phyloP scores from a whole-genome alignment of 37 sponge, comb jelly and placozoan species.

The Hexactinellida sp. region DNA sequence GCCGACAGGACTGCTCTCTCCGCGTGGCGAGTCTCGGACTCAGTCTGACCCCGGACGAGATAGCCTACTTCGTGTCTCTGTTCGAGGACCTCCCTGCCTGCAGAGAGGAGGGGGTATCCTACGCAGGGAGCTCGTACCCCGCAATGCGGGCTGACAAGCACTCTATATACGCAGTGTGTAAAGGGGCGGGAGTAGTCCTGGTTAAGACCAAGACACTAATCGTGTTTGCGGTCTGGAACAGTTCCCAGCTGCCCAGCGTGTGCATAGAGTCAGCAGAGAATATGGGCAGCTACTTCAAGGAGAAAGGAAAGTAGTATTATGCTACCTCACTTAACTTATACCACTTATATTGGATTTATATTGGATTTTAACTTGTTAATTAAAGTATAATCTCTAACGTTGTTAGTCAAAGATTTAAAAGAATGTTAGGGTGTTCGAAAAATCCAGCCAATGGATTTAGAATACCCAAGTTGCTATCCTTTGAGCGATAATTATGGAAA shows the following conservation, averaged over 20 bases:
- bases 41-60: constrained; percentile 42
- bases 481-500: too few relatives aligned
- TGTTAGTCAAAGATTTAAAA: too few relatives aligned
- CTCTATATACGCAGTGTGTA: constrained; percentile 56
- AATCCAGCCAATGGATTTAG: too few relatives aligned
- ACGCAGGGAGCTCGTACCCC: constrained; percentile 47
- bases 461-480: too few relatives aligned
- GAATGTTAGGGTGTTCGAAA: too few relatives aligned
- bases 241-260: constrained; percentile 65
- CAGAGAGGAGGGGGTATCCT: constrained; percentile 50
- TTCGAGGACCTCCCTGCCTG: constrained; percentile 34
- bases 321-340: neutral
- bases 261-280: constrained; percentile 80
- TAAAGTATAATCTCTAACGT: too few relatives aligned
- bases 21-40: constrained; percentile 51
- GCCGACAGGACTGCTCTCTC: constrained; percentile 42
- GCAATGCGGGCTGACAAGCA: constrained; percentile 62
- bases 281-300: constrained; percentile 39
- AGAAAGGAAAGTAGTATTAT: constrained; percentile 2
- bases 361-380: too few relatives aligned
- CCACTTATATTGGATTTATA: neutral
- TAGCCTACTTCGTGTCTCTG: constrained; percentile 19
- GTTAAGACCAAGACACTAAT: constrained; percentile 44
- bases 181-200: constrained; percentile 53
- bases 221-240: constrained; percentile 56